A percentile compares a stretch with the other conserved stretches of the same genome.
Evolutionary conservation across 2,888 invertebrate genomes (phyloP).

Genomic region (Linyphia triangularis): DNA sequence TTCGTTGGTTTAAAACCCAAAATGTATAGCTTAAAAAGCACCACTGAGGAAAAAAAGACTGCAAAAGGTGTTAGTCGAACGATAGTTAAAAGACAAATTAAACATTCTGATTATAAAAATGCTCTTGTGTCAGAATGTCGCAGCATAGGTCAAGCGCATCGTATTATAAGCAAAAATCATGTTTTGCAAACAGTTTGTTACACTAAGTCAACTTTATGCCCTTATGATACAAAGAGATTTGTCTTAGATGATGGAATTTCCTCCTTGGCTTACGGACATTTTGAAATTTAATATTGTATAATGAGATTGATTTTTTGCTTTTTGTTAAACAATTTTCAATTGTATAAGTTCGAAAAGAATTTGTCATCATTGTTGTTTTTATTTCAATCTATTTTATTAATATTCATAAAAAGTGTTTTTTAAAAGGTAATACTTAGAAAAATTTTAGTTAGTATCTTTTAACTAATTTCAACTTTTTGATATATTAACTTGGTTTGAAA

Average conservation of each 20-base stretch:
- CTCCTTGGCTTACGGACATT: background rate
- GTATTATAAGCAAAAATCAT: constrained; percentile 43
- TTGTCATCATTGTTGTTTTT: too few relatives aligned
- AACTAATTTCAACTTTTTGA: too few relatives aligned
- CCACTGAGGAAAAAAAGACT: constrained; percentile 16
- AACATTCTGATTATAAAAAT: constrained; percentile 27
- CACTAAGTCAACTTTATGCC: constrained; percentile 22
- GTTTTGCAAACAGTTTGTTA: background rate
- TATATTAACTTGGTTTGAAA: too few relatives aligned
- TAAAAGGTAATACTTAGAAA: too few relatives aligned
- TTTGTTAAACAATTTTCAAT: too few relatives aligned
- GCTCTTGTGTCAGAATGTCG: background rate
- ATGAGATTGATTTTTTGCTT: too few relatives aligned
- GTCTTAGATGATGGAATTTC: background rate
- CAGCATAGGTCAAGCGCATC: background rate
- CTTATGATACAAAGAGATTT: constrained; percentile 60
- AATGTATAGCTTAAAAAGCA: constrained; percentile 46
- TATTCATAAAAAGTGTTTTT: too few relatives aligned
- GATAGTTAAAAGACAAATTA: background rate
- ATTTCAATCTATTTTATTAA: too few relatives aligned
- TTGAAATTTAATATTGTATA: background rate
- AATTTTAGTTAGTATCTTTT: too few relatives aligned
- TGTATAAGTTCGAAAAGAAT: too few relatives aligned
- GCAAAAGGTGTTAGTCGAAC: constrained; percentile 38
- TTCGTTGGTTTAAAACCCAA: constrained; percentile 76